Evolutionary conservation across 2,888 invertebrate species (phyloP).

Genomic region (Eupithecia exiguata): DNA sequence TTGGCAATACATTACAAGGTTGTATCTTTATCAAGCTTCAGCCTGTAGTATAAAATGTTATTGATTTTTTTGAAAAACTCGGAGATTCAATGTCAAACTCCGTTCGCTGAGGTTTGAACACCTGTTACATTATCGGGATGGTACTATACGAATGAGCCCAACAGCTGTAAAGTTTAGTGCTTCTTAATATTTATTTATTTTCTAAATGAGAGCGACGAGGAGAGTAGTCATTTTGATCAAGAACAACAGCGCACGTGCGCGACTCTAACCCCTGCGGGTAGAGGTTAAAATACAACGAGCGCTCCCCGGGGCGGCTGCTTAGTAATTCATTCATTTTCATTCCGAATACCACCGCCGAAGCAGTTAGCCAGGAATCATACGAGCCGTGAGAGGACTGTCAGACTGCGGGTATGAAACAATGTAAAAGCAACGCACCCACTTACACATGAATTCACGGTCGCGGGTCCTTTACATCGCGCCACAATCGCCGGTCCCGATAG

Average conservation of each 20-base stretch:
- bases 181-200: constrained; percentile 54
- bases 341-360: constrained; percentile 61
- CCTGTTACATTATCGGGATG: constrained; percentile 69
- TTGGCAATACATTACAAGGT: constrained; percentile 28
- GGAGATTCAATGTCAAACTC: constrained; percentile 60
- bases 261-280: constrained; percentile 64
- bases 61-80: constrained; percentile 58
- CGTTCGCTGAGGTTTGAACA: constrained; percentile 60
- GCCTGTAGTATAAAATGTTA: constrained; percentile 45
- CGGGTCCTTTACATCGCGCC: constrained; percentile 81
- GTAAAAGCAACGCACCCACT: constrained; percentile 76
- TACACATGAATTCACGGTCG: constrained; percentile 80
- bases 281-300: constrained; percentile 72
- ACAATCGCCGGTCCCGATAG: constrained; percentile 88
- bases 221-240: constrained; percentile 59
- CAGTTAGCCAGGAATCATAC: constrained; percentile 66
- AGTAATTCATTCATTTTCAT: constrained; percentile 74
- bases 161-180: constrained; percentile 46
- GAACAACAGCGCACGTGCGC: constrained; percentile 74
- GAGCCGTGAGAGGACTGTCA: constrained; percentile 59
- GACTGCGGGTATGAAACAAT: constrained; percentile 60
- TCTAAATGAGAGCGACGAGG: constrained; percentile 54
- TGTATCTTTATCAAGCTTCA: constrained; percentile 24
- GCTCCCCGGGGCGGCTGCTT: constrained; percentile 57
- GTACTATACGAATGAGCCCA: constrained; percentile 37